Evolutionary conservation across 2,113 vertebrate genomes (phyloP), one percentile per base, ranked within the genome.

Genomic region (Petrocephalus zakoni): DNA sequence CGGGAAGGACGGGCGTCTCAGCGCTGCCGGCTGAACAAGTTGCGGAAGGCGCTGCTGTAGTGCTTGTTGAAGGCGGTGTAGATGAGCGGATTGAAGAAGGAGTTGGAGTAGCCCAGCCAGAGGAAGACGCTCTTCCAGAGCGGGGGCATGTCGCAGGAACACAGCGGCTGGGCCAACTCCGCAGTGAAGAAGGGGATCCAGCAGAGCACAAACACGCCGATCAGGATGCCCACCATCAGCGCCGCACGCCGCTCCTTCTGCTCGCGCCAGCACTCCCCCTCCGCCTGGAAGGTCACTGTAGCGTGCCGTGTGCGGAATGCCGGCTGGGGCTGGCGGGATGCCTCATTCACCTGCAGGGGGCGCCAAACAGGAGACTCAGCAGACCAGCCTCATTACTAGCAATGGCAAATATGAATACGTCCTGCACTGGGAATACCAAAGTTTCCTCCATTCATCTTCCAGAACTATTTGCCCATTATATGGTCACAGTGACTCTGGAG

Each of bases 31-130:
- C 96, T 97, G 89, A 99, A 97, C 11, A 99, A 95, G 93, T 95
- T 98, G 93, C 94, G 96, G 93, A 99, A 97, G 85, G 98, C 97
- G 22, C 96, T 98, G 94, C 96, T 99, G 94, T 99, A 99, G 96
- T 97, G 99, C 93, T 98, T 99, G 93, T 99, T 99, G 93, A 99
- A 99, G 85, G 98, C 97, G 0, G 98, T 99, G 92, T 99, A 99
- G 93, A 99, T 99, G 86, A 99, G 96, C 0, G 98, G 98, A 91
- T 99, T 99, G 90, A 99, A 99, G 94, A 99, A 98, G 86, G 98
- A 99, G 95, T 99, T 99, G 89, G 98, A 99, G 91, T 99, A 99
- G 49, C 98, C 97, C 0, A 99, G 95, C 98, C 98, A 99, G 15
- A 99, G 95, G 93, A 99, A 99, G 92, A 99, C 93, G 92, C 98